Evolutionary conservation across 1,140 invertebrate species (phyloP), one percentile per base, ranked within the genome.

Genomic region (Geopemphigus sp.): DNA sequence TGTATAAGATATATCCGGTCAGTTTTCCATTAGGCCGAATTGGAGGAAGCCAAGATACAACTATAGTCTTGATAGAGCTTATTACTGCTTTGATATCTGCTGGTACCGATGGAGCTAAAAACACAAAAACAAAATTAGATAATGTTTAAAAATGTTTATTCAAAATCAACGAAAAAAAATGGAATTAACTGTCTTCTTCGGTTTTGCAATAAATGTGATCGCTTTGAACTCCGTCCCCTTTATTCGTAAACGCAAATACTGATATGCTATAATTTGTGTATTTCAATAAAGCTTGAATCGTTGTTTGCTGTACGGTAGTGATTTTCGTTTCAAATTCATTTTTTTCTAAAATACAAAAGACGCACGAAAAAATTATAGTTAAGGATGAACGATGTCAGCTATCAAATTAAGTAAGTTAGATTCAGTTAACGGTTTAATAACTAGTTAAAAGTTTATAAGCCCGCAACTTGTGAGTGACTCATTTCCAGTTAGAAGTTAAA

Each of bases 71-170:
- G 47, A 90, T 87, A 45, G 92, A 93, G 81, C 92, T 94, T 17
- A 94, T 89, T 50, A 94, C 90, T 1, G 94, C 94, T 87, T 97
- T 97, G 61, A 97, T 94, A 83, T 93, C 91, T 0, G 90, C 92
- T 59, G 95, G 95, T 54, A 92, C 89, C 81, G 92, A 93, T 61
- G 95, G 95, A 82, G 96, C 91, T 93, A 85, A 80, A 86, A 86
- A 82, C 22, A 47, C 1, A 45, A 66, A 66, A 66, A 45, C 12
- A 47, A 4, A 66, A 64, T 64, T 12, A 64, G 10, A 15, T 8
- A 59, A 19, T 15, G 24, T 22, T 19, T 64, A 11, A n/a, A n/a
- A 64, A 64, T 17, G 3, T 17, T 19, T 64, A 39, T 29, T n/a
- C 0, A 64, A 54, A 73, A 81, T 83, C n/a, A n/a, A n/a, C n/a